Evolutionary conservation across 2,888 invertebrate genomes (phyloP), one percentile per base, ranked within the genome.

Genomic region (Zaprionus obscuricornis): DNA sequence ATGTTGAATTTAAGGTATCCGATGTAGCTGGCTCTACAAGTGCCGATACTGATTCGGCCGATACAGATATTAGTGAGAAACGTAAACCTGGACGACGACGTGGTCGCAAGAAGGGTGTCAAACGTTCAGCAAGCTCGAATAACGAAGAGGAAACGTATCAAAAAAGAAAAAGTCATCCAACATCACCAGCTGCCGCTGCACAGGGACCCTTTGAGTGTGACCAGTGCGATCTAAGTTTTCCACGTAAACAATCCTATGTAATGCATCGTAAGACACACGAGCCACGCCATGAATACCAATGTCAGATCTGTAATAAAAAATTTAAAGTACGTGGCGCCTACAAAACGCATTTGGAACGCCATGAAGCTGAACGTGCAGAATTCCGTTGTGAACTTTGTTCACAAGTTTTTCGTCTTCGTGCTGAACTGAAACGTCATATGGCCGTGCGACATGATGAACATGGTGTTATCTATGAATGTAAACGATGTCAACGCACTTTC

Each of bases 261-360:
- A 88, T 91, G 63, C 92, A 92, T 66, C 88, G 91, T 45, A 91
- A 91, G 51, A 89, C 88, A 6, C 92, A 92, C 64, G 86, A 78
- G 3, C 89, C 84, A 5, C 85, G 88, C 24, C 88, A 87, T 26
- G 87, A 90, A 42, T 81, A 89, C 59, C 83, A 79, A 3, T 91
- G 91, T 51, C 85, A 88, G 42, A 87, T 90, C 2, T 91, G 91
- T 73, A 88, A 88, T 22, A 89, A 89, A 43, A 79, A 87, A 43
- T 91, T 91, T 62, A 90, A 91, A 55, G 89, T 91, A 55, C 89
- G 88, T 33, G 86, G 89, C 20, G 90, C 91, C 56, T 88, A 90
- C 54, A 89, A 90, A 58, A 83, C 89, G 14, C 91, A 91, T 71
- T 74, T 91, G 70, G 88, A 89, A 24, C 89, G 89, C 26, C 91